Evolutionary conservation across 1,140 invertebrate genomes (phyloP).

Genomic region (Pseudomyrmex pallidus): DNA sequence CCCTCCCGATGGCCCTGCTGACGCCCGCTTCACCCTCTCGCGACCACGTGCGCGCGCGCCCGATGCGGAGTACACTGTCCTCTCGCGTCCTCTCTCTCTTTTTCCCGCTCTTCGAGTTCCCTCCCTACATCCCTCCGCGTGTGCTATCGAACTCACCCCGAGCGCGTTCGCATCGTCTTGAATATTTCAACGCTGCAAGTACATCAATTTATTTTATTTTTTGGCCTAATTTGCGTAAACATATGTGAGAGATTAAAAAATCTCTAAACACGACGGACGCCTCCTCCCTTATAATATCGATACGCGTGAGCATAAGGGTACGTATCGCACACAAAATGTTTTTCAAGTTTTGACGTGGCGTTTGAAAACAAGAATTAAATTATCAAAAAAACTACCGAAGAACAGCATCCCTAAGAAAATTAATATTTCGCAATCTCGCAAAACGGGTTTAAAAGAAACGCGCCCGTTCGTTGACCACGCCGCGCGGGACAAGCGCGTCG

Average conservation of each 20-base stretch:
- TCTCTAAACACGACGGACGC: no score
- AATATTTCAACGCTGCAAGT: constrained; percentile 45
- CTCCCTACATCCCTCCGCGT: constrained; percentile 17
- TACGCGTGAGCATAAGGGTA: no score
- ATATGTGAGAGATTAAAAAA: no score
- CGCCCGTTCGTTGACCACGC: constrained; percentile 60
- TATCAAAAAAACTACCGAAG: neutral
- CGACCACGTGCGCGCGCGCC: constrained; percentile 54
- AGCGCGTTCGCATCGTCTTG: constrained; percentile 40
- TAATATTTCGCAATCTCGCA: neutral
- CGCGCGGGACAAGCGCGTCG: constrained; percentile 62
- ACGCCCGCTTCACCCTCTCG: constrained; percentile 45
- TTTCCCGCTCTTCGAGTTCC: no score
- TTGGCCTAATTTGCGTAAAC: neutral
- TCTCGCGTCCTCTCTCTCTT: constrained; percentile 19
- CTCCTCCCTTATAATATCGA: no score
- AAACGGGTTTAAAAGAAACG: constrained; percentile 23
- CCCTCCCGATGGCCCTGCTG: constrained; percentile 50
- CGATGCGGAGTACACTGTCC: constrained; percentile 18
- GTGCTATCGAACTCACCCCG: constrained; percentile 1
- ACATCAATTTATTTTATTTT: neutral
- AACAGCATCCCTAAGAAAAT: neutral
- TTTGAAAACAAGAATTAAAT: no score
- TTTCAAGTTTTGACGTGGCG: no score
- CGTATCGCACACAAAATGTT: no score